phyloP scores from a whole-genome alignment of 2,888 invertebrate species.

The Tetanocera ferruginea region DNA sequence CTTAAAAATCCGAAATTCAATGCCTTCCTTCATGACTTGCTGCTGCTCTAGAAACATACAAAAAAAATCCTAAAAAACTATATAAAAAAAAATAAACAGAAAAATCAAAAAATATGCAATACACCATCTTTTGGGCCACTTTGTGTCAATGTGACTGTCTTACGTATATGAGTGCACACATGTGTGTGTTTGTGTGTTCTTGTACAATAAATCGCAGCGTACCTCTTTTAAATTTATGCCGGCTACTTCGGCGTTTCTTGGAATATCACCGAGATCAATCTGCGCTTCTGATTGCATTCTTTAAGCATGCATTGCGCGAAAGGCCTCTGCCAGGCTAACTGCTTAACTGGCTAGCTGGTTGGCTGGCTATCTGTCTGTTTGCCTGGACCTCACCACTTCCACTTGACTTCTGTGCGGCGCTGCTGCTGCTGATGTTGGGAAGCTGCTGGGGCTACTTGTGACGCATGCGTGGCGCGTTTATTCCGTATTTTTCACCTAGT shows the following conservation, averaged over 20 bases:
- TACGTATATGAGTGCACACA: conserved; percentile 29
- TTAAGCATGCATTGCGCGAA: conserved; percentile 49
- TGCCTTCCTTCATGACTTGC: conserved; percentile 37
- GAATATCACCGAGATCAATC: conserved; percentile 67
- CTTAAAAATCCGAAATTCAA: conserved; percentile 44
- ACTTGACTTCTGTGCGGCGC: conserved; percentile 28
- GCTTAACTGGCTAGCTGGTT: conserved; percentile 33
- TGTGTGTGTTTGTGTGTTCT: conserved; percentile 11
- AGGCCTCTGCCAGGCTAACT: conserved; percentile 39
- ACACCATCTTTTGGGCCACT: conserved; percentile 30
- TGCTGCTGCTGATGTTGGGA: conserved; percentile 1
- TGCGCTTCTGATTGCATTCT: conserved; percentile 65
- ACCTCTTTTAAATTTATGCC: conserved; percentile 51
- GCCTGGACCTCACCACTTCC: conserved; percentile 4
- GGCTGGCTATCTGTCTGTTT: conserved; percentile 18
- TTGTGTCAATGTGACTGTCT: conserved; percentile 36
- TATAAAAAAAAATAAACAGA: conserved; percentile 24
- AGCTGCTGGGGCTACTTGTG: conserved; percentile 37
- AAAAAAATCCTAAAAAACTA: background rate
- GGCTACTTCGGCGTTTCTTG: conserved; percentile 58
- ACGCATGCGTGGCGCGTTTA: conserved; percentile 51
- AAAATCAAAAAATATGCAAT: conserved; percentile 18
- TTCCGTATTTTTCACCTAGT: conserved; percentile 53
- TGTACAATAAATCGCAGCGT: conserved; percentile 20
- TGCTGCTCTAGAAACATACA: background rate